These are phyloP conservation scores for Puma concolor DNA, from an alignment of 2,113 vertebrate species.

Conservation along the genomic window DNA sequence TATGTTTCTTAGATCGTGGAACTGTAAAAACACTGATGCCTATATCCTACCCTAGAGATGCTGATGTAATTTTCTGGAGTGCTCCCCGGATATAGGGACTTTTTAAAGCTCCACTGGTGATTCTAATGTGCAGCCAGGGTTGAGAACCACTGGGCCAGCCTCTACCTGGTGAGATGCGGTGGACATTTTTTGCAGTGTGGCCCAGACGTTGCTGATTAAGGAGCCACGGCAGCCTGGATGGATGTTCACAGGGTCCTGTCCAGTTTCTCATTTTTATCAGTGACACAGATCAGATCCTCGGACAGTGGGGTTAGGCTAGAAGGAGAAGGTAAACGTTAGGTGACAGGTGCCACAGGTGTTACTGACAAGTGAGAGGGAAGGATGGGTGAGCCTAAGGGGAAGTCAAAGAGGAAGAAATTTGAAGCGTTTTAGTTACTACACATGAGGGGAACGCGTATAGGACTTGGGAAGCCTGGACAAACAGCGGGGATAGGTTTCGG, in stretches of 20 bases:
- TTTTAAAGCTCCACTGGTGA: not conserved
- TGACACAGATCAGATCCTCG: not conserved
- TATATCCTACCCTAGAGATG: not conserved
- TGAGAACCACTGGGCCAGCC: not conserved
- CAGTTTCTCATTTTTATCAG: not conserved
- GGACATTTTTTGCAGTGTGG: not conserved
- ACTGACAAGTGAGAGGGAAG: not conserved
- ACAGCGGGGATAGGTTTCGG: not conserved
- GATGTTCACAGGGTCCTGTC: not conserved
- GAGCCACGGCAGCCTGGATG: not conserved
- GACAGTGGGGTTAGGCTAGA: not conserved
- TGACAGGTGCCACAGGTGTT: not conserved
- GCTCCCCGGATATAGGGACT: not conserved
- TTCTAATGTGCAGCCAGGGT: not conserved
- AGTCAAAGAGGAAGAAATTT: not conserved
- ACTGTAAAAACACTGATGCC: not conserved
- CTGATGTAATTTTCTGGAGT: not conserved
- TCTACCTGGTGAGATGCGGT: not conserved
- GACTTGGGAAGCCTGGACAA: not conserved
- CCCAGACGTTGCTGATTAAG: not conserved
- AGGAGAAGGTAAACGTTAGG: not conserved
- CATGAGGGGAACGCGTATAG: not conserved
- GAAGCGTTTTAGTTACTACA: not conserved
- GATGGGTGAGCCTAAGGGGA: not conserved
- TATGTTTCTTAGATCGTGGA: not conserved